Conservation (phyloP, 2,888 invertebrate genomes). For the Diachrysia chrysitis region DNA sequence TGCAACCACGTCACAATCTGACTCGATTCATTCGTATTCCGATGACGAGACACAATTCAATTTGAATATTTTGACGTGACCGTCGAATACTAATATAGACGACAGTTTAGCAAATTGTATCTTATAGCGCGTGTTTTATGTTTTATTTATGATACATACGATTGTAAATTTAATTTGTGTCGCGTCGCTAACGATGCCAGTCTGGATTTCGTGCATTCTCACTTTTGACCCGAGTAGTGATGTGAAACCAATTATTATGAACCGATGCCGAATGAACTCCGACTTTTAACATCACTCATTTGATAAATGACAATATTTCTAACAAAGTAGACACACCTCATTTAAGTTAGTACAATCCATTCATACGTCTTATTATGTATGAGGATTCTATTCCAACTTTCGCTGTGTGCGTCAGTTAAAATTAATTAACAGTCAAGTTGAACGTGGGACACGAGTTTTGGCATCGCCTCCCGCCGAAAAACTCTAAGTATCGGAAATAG, state of each 20-base stretch:
- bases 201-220: conserved; percentile 58
- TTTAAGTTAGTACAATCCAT: conserved; percentile 71
- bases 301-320: conserved; percentile 68
- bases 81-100: conserved; percentile 78
- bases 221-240: conserved; percentile 56
- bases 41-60: conserved; percentile 79
- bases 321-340: conserved; percentile 63
- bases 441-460: conserved; percentile 79
- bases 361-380: conserved; percentile 64
- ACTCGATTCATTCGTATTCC: conserved; percentile 79
- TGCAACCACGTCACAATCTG: conserved; percentile 71
- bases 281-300: conserved; percentile 34
- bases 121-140: conserved; percentile 75
- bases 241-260: conserved; percentile 37
- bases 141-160: conserved; percentile 81
- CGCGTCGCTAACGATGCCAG: conserved; percentile 59
- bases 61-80: conserved; percentile 85
- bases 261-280: conserved; percentile 21
- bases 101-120: conserved; percentile 84
- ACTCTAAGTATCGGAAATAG: conserved; percentile 85
- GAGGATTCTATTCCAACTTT: conserved; percentile 73
- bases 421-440: conserved; percentile 81
- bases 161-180: conserved; percentile 77
- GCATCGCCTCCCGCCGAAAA: conserved; percentile 77
- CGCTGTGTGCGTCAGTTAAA: conserved; percentile 74